phyloP scores from a whole-genome alignment of 2,113 vertebrate species.

The Anolis carolinensis region DNA sequence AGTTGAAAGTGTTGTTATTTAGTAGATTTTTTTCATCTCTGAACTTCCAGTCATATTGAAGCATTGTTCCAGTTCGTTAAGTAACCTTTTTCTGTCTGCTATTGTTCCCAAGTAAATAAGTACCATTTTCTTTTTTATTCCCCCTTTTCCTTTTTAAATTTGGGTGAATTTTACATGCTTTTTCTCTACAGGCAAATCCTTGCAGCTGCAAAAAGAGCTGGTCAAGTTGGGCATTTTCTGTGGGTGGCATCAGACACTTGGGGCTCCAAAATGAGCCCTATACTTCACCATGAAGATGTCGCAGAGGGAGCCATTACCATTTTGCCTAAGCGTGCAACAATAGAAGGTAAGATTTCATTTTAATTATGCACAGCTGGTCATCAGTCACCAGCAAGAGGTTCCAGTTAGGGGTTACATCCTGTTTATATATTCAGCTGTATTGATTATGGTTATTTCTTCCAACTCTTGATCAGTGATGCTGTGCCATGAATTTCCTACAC shows the following conservation, averaged over 20 bases:
- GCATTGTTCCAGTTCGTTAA: neutral
- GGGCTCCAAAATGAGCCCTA: slow-evolving; percentile 90
- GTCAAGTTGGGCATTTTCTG: slow-evolving; percentile 91
- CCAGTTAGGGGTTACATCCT: neutral
- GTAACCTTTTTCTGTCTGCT: neutral
- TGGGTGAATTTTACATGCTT: neutral
- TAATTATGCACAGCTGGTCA: neutral
- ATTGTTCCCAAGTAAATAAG: fast-evolving
- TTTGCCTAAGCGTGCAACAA: slow-evolving; percentile 90
- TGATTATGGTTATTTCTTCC: neutral
- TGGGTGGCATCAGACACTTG: slow-evolving; percentile 98
- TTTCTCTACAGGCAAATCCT: slow-evolving; percentile 85
- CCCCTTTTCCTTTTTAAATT: neutral
- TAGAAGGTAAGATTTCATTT: slow-evolving; percentile 79
- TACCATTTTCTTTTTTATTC: neutral
- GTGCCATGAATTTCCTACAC: neutral
- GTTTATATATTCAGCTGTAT: neutral
- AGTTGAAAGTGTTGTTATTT: fast-evolving
- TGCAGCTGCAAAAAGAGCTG: slow-evolving; percentile 88
- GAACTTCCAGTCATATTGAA: slow-evolving; percentile 4
- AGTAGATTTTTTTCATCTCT: neutral
- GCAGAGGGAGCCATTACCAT: slow-evolving; percentile 93
- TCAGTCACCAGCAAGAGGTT: neutral
- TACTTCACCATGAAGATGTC: slow-evolving; percentile 88
- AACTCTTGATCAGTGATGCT: neutral